Conservation (phyloP, 2,113 vertebrate genomes). For the Laticauda laticaudata region DNA sequence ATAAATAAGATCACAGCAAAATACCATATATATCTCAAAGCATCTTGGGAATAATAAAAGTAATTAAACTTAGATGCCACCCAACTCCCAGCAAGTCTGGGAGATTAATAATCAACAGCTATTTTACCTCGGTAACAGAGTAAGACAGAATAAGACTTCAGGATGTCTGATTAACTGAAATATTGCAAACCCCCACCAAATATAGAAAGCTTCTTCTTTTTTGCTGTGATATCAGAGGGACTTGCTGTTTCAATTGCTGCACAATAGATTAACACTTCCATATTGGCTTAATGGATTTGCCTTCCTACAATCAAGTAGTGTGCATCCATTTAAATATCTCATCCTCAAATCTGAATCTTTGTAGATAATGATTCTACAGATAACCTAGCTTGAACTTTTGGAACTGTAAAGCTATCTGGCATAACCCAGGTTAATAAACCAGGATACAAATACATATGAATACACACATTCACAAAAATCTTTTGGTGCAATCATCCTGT, state of each 20-base stretch:
- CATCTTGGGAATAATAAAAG: background rate
- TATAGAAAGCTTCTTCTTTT: background rate
- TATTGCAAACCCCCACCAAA: background rate
- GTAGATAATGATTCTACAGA: background rate
- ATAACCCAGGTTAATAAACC: background rate
- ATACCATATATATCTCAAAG: background rate
- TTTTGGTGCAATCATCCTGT: background rate
- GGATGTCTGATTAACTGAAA: background rate
- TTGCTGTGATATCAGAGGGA: background rate
- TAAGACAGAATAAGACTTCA: background rate
- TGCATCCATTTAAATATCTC: constrained; percentile 41
- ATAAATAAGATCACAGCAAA: background rate
- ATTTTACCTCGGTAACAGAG: background rate
- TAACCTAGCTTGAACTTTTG: background rate
- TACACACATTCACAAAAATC: background rate
- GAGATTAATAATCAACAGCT: background rate
- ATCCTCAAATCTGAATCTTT: background rate
- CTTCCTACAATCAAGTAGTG: constrained; percentile 7
- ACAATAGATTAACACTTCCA: background rate
- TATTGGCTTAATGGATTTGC: background rate
- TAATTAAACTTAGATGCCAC: background rate
- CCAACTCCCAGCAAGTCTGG: background rate
- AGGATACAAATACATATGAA: background rate
- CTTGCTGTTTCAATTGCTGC: background rate
- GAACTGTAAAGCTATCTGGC: background rate